Conservation (phyloP, 53 echinoderm and acorn worm genomes). For the Astropecten irregularis region DNA sequence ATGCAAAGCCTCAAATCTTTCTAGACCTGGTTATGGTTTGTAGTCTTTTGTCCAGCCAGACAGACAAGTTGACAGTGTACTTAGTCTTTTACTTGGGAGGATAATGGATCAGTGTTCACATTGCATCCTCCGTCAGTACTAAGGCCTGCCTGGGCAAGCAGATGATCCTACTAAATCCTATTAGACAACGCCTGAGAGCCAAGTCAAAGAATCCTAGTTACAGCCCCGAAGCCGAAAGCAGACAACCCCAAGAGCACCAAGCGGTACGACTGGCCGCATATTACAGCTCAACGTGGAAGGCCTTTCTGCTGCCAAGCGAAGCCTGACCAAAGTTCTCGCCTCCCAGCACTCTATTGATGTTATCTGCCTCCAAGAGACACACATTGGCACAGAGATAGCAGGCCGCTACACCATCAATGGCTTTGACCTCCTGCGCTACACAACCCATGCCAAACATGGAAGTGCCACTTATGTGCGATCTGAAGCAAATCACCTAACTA, state of each 20-base stretch:
- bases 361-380: constrained; percentile 2
- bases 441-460: not conserved
- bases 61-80: too few relatives aligned
- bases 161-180: not conserved
- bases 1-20: too few relatives aligned
- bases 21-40: too few relatives aligned
- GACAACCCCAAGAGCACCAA: not conserved
- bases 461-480: constrained; percentile 9
- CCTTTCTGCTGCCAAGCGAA: not conserved
- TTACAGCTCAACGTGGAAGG: not conserved
- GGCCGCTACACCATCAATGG: not conserved
- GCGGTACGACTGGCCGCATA: not conserved
- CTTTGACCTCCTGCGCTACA: not conserved
- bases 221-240: not conserved
- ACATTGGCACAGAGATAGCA: not conserved
- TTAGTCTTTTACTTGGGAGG: too few relatives aligned
- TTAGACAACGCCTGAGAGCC: not conserved
- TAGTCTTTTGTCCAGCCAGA: too few relatives aligned
- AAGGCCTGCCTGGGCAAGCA: not conserved
- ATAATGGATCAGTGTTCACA: not conserved
- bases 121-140: not conserved
- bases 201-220: not conserved
- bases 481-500: not conserved
- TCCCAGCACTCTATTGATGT: not conserved
- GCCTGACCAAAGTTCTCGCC: not conserved